Base-by-base conservation (phyloP, 2,888 invertebrate species). In the Rhagophthalmus giganteus region DNA sequence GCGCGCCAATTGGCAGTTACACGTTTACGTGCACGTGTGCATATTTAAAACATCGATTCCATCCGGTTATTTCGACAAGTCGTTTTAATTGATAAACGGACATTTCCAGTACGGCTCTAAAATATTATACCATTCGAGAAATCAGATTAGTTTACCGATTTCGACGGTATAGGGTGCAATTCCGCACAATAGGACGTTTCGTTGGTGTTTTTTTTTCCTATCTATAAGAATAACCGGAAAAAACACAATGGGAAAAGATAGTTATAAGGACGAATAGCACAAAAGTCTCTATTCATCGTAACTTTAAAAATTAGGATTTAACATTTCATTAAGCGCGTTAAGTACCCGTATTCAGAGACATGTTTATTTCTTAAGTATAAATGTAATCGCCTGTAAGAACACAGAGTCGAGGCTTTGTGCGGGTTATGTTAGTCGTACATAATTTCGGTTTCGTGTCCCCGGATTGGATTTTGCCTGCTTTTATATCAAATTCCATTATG, bases 301-400 rank as follows among this genome's bases (percentile, higher is more conserved):
- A 33, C 35, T 41, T 54, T 61, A 54, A 59, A 67, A 67, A 67
- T 68, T 67, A 59, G 63, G 67, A 64, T 68, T 66, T 68, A 65
- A 65, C 68, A 63, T 66, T 68, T 68, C 66, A 68, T 68, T 68
- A 61, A 60, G 60, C 64, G 65, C 59, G 65, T 63, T 64, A 66
- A 68, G 66, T 61, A 60, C 58, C 58, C 55, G 57, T 54, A 62
- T 57, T 58, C 59, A 51, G 55, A 54, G 55, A 59, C 61, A 55
- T 51, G 55, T 58, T 60, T 53, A 52, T 52, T 52, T 53, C 58
- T 54, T 55, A 48, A 45, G 52, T 58, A 45, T 44, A 33, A 48
- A 55, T 50, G 55, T 50, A 58, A 58, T 58, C 57, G 57, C 37
- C 55, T 53, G 53, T 55, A 38, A 51, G 52, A 40, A 46, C 52